Base-by-base conservation (phyloP, 2,797 vertebrate genomes). In the Sebastes nivosus region DNA sequence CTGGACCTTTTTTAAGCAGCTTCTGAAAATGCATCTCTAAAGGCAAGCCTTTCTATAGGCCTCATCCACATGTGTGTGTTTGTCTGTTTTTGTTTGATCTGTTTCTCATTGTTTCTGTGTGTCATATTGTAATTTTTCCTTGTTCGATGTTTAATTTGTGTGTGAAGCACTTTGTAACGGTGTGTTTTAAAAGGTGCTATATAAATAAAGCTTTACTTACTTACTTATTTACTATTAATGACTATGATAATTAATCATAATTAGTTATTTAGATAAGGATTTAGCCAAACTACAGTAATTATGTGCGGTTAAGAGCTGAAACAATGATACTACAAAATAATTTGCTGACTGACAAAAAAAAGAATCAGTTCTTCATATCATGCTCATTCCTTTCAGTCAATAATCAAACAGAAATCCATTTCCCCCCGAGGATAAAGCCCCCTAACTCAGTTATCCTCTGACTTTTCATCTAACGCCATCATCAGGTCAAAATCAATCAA, bases 311-410 rank as follows among this genome's bases (percentile, higher is more conserved):
- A 11, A 27, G 6, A 42, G 32, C 4, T 60, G 10, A 82, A 69
- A 71, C 10, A 46, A 13, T n/a, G 24, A 61, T 5, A 55, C 5
- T 10, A 24, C 29, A 8, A 24, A 36, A 9, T 12, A 5, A 69
- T n/a, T 6, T 57, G 7, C 1, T 25, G 8, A 50, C 22, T 42
- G 63, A 61, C 10, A 2, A 38, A 38, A 38, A 38, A 5, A 38
- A 20, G 0, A 36, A 64, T 29, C 3, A 29, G 63, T 29, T 74
- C 7, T 46, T 46, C 14, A 55, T 38, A 64, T 25, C 29, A 30
- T 27, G 11, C 16, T 8, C 2, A n/a, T 22, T 36, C 0, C 0
- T 32, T 50, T 24, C 0, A 50, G 3, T 16, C 3, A 29, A 3
- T 74, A 25, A 69, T 63, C 22, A 59, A 67, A 20, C 13, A 57